Conservation (phyloP, 1,140 invertebrate species). For the Drosophila sechellia region DNA sequence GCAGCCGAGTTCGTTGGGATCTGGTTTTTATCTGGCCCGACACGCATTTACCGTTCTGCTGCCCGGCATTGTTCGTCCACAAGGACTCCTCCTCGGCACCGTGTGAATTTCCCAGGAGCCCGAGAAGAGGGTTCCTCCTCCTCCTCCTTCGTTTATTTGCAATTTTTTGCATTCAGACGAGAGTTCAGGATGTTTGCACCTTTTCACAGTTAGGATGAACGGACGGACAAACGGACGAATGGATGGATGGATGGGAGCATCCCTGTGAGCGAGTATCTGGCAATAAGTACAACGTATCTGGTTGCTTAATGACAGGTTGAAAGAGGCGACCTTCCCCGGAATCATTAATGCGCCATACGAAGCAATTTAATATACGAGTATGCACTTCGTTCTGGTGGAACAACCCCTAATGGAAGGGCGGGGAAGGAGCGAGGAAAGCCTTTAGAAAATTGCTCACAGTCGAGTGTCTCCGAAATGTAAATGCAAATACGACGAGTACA, state of each 20-base stretch:
- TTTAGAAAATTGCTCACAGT: slow-evolving; percentile 50
- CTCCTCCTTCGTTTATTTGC: slow-evolving; percentile 33
- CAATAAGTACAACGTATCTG: slow-evolving; percentile 17
- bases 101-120: slow-evolving; percentile 73
- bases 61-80: slow-evolving; percentile 48
- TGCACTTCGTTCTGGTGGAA: slow-evolving; percentile 27
- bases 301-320: slow-evolving; percentile 70
- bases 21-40: slow-evolving; percentile 55
- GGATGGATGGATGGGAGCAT: background rate
- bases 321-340: slow-evolving; percentile 12
- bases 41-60: slow-evolving; percentile 66
- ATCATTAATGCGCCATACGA: slow-evolving; percentile 69
- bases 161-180: slow-evolving; percentile 44
- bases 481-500: slow-evolving; percentile 66
- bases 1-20: slow-evolving; percentile 42
- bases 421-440: slow-evolving; percentile 36
- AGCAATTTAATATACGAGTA: slow-evolving; percentile 69
- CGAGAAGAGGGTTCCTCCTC: slow-evolving; percentile 12
- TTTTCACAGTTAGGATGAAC: slow-evolving; percentile 43
- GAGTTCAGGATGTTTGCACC: slow-evolving; percentile 72
- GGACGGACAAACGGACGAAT: slow-evolving; percentile 8
- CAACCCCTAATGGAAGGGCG: slow-evolving; percentile 61
- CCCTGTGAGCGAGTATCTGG: slow-evolving; percentile 11
- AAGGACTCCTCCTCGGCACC: slow-evolving; percentile 55
- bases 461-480: slow-evolving; percentile 45